Conservation (phyloP, 2,888 invertebrate species). For the Agonopterix alstromeriana region DNA sequence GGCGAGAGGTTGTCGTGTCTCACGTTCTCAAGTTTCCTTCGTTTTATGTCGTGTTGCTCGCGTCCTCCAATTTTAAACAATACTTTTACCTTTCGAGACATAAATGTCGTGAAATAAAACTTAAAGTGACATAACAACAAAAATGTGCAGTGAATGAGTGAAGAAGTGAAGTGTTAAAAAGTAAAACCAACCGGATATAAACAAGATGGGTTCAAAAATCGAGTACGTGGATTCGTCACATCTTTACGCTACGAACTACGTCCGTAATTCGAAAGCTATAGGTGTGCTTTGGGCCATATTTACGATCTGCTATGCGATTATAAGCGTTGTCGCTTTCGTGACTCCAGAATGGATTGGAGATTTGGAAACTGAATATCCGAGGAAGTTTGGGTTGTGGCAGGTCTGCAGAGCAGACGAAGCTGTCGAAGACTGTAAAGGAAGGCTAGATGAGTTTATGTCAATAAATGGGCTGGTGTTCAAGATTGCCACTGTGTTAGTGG, state of each 20-base stretch:
- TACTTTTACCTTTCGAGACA: slow-evolving; percentile 27
- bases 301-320: slow-evolving; percentile 97
- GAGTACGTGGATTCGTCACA: slow-evolving; percentile 95
- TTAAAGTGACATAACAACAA: background rate
- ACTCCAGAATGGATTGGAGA: slow-evolving; percentile 96
- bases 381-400: slow-evolving; percentile 95
- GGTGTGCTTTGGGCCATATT: slow-evolving; percentile 99
- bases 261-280: slow-evolving; percentile 94
- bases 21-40: slow-evolving; percentile 42
- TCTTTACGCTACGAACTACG: slow-evolving; percentile 93
- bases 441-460: slow-evolving; percentile 87
- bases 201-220: slow-evolving; percentile 91
- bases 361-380: slow-evolving; percentile 89
- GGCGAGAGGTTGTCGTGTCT: slow-evolving; percentile 64
- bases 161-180: slow-evolving; percentile 5
- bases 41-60: slow-evolving; percentile 46
- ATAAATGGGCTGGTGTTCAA: slow-evolving; percentile 90
- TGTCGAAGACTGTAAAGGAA: slow-evolving; percentile 89
- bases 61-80: slow-evolving; percentile 40
- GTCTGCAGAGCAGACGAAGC: slow-evolving; percentile 88
- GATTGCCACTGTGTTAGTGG: slow-evolving; percentile 93
- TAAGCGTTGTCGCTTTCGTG: slow-evolving; percentile 95
- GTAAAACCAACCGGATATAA: slow-evolving; percentile 35
- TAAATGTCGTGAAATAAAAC: slow-evolving; percentile 33
- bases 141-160: slow-evolving; percentile 5